Evolutionary conservation across 2,113 vertebrate species (phyloP).

Genomic region (Eonycteris spelaea): DNA sequence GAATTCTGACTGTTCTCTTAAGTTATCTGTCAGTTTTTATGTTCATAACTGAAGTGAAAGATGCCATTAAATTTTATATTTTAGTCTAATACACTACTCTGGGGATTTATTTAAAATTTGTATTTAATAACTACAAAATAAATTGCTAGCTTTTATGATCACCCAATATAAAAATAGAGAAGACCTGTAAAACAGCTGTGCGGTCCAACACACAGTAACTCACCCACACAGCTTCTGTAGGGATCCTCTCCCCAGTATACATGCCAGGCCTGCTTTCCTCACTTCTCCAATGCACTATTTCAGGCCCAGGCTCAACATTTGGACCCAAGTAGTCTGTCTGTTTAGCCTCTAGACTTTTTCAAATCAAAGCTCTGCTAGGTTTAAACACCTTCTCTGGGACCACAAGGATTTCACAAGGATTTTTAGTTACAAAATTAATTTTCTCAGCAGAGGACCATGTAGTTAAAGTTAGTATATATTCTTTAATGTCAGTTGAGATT

Average conservation of each 20-base stretch:
- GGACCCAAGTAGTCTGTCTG: neutral
- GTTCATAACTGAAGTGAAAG: neutral
- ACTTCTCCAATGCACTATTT: neutral
- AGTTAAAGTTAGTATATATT: neutral
- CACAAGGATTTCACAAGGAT: neutral
- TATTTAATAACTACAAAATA: conserved; percentile 18
- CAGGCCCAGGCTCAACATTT: neutral
- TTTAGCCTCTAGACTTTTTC: neutral
- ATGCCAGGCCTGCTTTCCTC: rapidly evolving
- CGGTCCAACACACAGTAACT: neutral
- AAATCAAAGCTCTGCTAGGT: neutral
- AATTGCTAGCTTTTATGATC: neutral
- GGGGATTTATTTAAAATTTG: neutral
- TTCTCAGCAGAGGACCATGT: neutral
- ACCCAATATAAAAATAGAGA: neutral
- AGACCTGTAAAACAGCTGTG: neutral
- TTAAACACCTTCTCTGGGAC: neutral
- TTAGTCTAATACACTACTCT: neutral
- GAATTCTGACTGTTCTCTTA: neutral
- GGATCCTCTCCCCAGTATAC: neutral
- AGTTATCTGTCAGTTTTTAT: neutral
- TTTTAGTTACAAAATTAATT: neutral
- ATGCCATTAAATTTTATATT: neutral
- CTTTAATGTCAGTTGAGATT: neutral
- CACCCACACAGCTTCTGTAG: neutral